Conservation (phyloP, 2,113 vertebrate genomes). For the Malurus melanocephalus region DNA sequence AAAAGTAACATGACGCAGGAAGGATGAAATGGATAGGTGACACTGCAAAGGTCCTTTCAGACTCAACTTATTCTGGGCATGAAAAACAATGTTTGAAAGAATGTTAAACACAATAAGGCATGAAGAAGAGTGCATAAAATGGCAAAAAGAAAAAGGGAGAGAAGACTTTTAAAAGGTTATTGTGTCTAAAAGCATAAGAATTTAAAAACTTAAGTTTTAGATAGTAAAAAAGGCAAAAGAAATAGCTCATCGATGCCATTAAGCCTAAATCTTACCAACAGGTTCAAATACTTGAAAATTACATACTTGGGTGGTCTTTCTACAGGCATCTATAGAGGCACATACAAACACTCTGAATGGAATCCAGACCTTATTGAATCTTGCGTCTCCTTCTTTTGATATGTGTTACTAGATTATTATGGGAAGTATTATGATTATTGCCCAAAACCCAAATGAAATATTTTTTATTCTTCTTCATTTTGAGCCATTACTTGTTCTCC, state of each 20-base stretch:
- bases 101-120: slow-evolving; percentile 32
- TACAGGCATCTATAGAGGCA: background rate
- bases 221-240: background rate
- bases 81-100: slow-evolving; percentile 36
- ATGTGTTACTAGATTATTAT: background rate
- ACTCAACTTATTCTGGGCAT: background rate
- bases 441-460: background rate
- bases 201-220: background rate
- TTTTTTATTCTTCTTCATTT: background rate
- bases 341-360: background rate
- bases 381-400: background rate
- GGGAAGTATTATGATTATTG: background rate
- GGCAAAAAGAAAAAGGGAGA: background rate
- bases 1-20: background rate
- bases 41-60: slow-evolving; percentile 16
- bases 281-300: background rate
- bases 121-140: slow-evolving; percentile 26
- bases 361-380: background rate
- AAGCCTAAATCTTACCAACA: background rate
- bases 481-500: background rate
- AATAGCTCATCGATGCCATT: background rate
- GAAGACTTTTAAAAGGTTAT: background rate
- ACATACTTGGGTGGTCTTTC: background rate
- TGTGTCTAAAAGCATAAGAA: background rate
- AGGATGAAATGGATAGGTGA: background rate